phyloP scores from a whole-genome alignment of 2,113 vertebrate genomes.

The Oryctolagus cuniculus region DNA sequence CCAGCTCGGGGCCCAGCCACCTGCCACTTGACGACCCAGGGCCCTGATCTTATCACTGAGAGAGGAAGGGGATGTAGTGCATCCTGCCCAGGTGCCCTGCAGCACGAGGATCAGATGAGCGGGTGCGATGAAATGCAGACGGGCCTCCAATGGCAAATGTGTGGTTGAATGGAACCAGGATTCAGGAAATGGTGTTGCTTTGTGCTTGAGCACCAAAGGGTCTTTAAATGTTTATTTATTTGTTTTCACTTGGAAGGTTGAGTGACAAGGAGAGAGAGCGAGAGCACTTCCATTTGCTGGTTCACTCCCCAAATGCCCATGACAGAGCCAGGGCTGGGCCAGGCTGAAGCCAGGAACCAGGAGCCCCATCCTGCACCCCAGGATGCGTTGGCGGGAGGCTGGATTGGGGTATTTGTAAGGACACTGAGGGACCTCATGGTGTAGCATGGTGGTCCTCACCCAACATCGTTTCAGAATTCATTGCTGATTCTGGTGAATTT shows the following conservation, averaged over 20 bases:
- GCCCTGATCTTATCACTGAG: too few relatives aligned
- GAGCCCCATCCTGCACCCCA: too few relatives aligned
- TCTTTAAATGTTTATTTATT: too few relatives aligned
- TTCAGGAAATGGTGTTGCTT: neutral
- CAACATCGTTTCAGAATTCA: neutral
- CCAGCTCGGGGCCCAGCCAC: too few relatives aligned
- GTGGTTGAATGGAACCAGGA: neutral
- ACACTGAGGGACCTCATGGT: neutral
- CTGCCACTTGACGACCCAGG: too few relatives aligned
- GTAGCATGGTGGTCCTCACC: neutral
- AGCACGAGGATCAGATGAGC: neutral
- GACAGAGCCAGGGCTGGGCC: too few relatives aligned
- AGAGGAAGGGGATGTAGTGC: neutral
- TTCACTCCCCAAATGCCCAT: too few relatives aligned
- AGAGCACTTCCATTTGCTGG: too few relatives aligned
- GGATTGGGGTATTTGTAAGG: neutral
- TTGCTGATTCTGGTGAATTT: neutral
- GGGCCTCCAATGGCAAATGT: neutral
- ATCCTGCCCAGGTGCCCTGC: neutral
- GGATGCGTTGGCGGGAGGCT: too few relatives aligned
- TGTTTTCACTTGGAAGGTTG: too few relatives aligned
- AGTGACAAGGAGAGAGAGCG: too few relatives aligned
- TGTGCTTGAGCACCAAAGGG: neutral
- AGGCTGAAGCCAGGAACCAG: too few relatives aligned
- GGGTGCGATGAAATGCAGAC: neutral